phyloP scores from a whole-genome alignment of 2,797 vertebrate species.

The Danio albolineatus region DNA sequence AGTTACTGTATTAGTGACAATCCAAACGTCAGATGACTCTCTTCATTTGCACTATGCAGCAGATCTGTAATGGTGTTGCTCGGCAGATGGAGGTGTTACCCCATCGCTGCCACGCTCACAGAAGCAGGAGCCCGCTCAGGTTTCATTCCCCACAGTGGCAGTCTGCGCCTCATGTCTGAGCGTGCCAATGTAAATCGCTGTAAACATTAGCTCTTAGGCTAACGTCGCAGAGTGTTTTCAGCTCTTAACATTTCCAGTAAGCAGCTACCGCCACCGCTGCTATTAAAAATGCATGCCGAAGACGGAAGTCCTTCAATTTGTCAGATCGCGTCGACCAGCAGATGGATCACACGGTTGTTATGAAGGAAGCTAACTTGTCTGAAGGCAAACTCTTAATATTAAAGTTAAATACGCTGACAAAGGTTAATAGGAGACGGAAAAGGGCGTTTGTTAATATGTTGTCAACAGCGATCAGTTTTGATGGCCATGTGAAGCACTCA shows the following conservation, averaged over 20 bases:
- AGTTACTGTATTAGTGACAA: not conserved
- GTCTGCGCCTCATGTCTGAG: slow-evolving; percentile 21
- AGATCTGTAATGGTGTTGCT: slow-evolving; percentile 1
- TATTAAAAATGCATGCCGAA: slow-evolving; percentile 49
- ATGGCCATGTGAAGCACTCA: slow-evolving; percentile 33
- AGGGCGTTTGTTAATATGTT: slow-evolving; percentile 46
- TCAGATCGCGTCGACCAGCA: slow-evolving; percentile 30
- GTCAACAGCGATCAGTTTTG: slow-evolving; percentile 47
- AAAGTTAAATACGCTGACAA: slow-evolving; percentile 45
- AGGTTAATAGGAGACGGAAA: slow-evolving; percentile 50
- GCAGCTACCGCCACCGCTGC: not conserved
- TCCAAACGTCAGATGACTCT: not conserved
- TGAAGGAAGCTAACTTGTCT: slow-evolving; percentile 17
- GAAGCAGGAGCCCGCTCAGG: slow-evolving; percentile 8
- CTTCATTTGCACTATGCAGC: slow-evolving; percentile 4
- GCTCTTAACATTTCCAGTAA: slow-evolving; percentile 35
- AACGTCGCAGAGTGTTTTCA: slow-evolving; percentile 13
- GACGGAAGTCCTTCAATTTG: slow-evolving; percentile 30
- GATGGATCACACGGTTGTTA: slow-evolving; percentile 53
- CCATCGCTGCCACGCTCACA: slow-evolving; percentile 38
- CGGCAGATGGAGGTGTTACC: slow-evolving; percentile 56
- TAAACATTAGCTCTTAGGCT: slow-evolving; percentile 46
- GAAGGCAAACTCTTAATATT: slow-evolving; percentile 28
- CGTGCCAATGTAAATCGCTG: slow-evolving; percentile 50
- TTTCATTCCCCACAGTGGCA: slow-evolving; percentile 27